A percentile compares a stretch with the other conserved stretches of the same genome.
phyloP scores from a whole-genome alignment of 2,888 invertebrate species.

The Arctia plantaginis region DNA sequence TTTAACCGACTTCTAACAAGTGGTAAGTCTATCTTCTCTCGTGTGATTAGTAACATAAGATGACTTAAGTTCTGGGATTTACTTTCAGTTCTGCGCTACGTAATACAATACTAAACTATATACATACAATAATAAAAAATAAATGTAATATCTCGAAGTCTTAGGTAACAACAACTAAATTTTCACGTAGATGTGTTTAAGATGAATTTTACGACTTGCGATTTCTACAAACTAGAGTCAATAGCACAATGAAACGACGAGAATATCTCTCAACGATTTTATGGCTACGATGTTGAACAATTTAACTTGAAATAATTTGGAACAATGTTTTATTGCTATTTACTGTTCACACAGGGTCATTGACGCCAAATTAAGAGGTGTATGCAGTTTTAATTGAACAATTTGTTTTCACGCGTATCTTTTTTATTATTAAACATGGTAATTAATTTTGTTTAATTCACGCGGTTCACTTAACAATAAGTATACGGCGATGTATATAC shows the following conservation, averaged over 20 bases:
- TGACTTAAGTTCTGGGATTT: no score
- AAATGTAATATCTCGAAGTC: neutral
- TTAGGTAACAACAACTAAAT: neutral
- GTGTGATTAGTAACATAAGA: no score
- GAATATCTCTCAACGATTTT: conserved; percentile 6
- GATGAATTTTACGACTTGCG: neutral
- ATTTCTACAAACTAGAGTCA: conserved; percentile 1
- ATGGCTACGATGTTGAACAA: conserved; percentile 1
- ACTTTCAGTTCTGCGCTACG: no score
- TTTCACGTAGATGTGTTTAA: neutral
- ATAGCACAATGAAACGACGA: conserved; percentile 3
- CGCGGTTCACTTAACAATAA: neutral
- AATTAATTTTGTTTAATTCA: neutral
- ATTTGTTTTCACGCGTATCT: neutral
- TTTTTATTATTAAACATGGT: neutral
- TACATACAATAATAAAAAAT: neutral
- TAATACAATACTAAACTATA: no score
- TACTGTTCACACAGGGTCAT: conserved; percentile 1
- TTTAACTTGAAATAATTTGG: neutral
- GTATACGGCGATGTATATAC: neutral
- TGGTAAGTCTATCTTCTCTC: neutral
- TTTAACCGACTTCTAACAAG: neutral
- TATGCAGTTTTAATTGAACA: conserved; percentile 6
- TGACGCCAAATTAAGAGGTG: neutral
- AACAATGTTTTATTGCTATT: neutral